Evolutionary conservation across 2,797 vertebrate species (phyloP).

Genomic region (Amazona ochrocephala): DNA sequence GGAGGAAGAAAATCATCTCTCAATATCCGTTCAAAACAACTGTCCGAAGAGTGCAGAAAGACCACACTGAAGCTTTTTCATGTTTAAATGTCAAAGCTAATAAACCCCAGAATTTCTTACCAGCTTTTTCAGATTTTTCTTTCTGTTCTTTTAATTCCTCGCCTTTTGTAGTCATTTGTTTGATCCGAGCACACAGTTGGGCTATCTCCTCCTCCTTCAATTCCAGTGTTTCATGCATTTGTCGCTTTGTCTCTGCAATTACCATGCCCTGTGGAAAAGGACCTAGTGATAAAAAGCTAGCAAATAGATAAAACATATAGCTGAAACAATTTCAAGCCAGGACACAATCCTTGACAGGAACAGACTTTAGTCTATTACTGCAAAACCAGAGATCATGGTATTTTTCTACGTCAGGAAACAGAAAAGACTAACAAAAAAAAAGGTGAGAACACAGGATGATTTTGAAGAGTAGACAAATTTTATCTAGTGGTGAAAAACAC

Average conservation of each 20-base stretch:
- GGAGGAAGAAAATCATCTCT: background rate
- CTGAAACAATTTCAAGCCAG: background rate
- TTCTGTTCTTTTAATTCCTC: slow-evolving; percentile 92
- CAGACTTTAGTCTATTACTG: background rate
- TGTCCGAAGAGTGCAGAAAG: background rate
- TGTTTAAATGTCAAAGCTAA: background rate
- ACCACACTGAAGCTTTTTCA: background rate
- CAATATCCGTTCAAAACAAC: background rate
- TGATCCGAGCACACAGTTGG: slow-evolving; percentile 86
- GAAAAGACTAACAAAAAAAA: background rate
- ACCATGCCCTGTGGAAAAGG: slow-evolving; percentile 90
- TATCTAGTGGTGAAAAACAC: background rate
- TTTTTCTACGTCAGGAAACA: background rate
- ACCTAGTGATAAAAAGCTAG: slow-evolving; percentile 37
- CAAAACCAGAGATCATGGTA: background rate
- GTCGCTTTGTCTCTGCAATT: slow-evolving; percentile 96
- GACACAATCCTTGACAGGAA: background rate
- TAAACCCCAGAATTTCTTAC: slow-evolving; percentile 76
- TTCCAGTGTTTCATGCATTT: slow-evolving; percentile 97
- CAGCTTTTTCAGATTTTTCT: slow-evolving; percentile 94
- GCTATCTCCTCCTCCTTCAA: slow-evolving; percentile 96
- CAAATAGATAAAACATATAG: background rate
- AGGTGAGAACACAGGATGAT: background rate
- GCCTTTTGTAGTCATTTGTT: slow-evolving; percentile 83
- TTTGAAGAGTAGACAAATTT: background rate